Evolutionary conservation across 2,888 invertebrate genomes (phyloP).

Genomic region (Eustalomyia histrio): DNA sequence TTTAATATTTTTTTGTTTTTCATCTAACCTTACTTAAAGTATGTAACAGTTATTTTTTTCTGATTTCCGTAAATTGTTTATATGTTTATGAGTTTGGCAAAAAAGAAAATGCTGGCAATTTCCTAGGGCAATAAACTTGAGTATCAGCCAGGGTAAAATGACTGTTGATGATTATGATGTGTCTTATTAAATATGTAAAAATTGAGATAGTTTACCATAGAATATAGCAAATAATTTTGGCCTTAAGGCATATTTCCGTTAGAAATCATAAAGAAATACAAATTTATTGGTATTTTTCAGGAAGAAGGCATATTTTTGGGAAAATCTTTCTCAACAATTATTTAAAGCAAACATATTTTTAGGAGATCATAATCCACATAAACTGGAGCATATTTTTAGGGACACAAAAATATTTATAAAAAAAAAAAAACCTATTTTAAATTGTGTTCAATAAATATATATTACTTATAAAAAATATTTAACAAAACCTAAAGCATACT

Average conservation of each 20-base stretch:
- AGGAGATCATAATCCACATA: no score
- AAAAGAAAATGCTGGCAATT: slow-evolving; percentile 16
- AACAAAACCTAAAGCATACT: no score
- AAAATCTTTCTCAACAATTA: no score
- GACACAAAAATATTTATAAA: neutral
- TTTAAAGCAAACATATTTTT: no score
- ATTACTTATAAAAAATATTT: no score
- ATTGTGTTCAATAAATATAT: no score
- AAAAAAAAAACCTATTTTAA: no score
- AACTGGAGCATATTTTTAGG: no score
- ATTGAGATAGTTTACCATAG: neutral
- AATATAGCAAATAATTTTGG: neutral
- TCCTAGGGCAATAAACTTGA: slow-evolving; percentile 31
- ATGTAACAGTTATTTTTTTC: neutral
- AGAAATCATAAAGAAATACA: neutral
- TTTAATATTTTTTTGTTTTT: slow-evolving; percentile 8
- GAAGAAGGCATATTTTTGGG: no score
- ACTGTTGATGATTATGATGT: slow-evolving; percentile 31
- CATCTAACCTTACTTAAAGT: neutral
- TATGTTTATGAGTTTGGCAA: slow-evolving; percentile 5
- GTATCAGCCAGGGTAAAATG: slow-evolving; percentile 6
- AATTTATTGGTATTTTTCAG: neutral
- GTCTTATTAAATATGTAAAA: slow-evolving; percentile 26
- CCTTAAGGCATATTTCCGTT: neutral
- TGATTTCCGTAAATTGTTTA: slow-evolving; percentile 13